phyloP scores from a whole-genome alignment of 1,140 invertebrate genomes.

The Meloidogyne exigua region DNA sequence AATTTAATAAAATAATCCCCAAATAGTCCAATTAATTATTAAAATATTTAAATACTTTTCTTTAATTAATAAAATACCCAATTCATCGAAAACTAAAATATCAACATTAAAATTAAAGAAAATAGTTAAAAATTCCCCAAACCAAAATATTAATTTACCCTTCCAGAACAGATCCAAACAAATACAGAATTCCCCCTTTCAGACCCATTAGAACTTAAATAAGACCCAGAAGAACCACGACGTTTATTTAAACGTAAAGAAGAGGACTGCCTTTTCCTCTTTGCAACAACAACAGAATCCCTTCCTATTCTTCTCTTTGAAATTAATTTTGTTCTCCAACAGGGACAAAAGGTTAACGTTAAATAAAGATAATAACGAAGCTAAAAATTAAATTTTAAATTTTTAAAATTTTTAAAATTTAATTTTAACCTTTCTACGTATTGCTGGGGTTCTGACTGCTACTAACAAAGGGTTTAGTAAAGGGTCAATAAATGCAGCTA shows the following conservation, averaged over 20 bases:
- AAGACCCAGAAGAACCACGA: constrained; percentile 19
- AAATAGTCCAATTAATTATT: no score
- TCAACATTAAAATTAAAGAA: no score
- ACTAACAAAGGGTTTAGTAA: constrained; percentile 59
- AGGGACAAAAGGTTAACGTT: constrained; percentile 35
- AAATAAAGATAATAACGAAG: constrained; percentile 41
- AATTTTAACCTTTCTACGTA: constrained; percentile 48
- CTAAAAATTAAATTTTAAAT: constrained; percentile 8
- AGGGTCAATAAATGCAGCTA: constrained; percentile 58
- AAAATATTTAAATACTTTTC: no score
- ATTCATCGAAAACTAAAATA: no score
- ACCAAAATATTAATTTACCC: not conserved
- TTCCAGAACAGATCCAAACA: not conserved
- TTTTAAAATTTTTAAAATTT: not conserved
- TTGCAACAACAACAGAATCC: constrained; percentile 13
- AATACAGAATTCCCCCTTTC: not conserved
- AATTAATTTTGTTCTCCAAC: constrained; percentile 14
- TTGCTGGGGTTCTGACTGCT: constrained; percentile 53
- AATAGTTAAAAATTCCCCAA: no score
- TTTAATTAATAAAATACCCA: no score
- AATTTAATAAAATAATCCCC: not conserved
- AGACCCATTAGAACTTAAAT: constrained; percentile 18
- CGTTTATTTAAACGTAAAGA: not conserved
- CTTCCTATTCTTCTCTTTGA: not conserved
- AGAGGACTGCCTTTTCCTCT: not conserved